A percentile compares a stretch with the other conserved stretches of the same genome.
phyloP scores from a whole-genome alignment of 2,797 vertebrate genomes.

The Chromobotia macracanthus region DNA sequence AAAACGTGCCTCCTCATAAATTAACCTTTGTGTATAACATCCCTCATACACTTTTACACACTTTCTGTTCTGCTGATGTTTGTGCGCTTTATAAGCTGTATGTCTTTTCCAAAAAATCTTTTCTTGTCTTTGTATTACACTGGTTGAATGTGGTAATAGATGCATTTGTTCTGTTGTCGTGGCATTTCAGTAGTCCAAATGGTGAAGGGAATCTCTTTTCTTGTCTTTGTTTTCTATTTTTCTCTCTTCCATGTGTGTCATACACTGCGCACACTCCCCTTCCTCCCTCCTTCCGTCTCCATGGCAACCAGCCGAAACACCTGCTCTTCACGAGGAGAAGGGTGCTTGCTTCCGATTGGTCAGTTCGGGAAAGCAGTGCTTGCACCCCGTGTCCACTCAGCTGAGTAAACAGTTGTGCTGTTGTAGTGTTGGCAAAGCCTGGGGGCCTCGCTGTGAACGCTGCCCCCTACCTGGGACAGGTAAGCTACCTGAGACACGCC shows the following conservation, averaged over 20 bases:
- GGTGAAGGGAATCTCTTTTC: constrained; percentile 72
- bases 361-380: constrained; percentile 90
- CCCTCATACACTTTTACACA: not conserved
- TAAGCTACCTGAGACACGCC: constrained; percentile 71
- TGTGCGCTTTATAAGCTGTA: not conserved
- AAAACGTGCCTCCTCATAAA: not conserved
- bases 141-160: constrained; percentile 16
- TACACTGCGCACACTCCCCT: constrained; percentile 60
- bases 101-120: not conserved
- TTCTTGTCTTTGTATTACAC: too few relatives aligned
- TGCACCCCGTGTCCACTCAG: constrained; percentile 95
- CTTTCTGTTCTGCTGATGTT: not conserved
- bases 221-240: constrained; percentile 57
- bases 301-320: constrained; percentile 81
- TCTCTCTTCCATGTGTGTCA: constrained; percentile 58
- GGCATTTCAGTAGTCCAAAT: constrained; percentile 39
- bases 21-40: not conserved
- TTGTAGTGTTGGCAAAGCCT: constrained; percentile 99
- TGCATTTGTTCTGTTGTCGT: constrained; percentile 8
- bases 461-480: constrained; percentile 96
- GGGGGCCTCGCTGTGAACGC: constrained; percentile 94
- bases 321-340: constrained; percentile 88
- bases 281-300: constrained; percentile 64
- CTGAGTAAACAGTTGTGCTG: constrained; percentile 98
- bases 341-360: constrained; percentile 96